These are phyloP conservation scores for Drosophila erecta DNA, from an alignment of 1,140 invertebrate species.

Conservation along the genomic window DNA sequence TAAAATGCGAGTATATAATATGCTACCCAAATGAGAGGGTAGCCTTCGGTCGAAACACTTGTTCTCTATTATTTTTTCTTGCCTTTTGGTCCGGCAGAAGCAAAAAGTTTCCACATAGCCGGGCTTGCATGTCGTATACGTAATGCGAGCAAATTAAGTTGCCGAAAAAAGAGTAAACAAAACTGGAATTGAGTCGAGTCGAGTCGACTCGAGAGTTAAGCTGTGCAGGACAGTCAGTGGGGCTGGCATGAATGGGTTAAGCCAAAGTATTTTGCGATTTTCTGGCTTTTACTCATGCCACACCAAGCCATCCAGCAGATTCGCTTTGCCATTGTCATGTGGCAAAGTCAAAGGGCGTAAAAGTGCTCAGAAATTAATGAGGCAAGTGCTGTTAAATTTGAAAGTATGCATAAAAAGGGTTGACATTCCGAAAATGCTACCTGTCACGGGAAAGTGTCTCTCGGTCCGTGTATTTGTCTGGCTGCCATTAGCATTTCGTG, in stretches of 20 bases:
- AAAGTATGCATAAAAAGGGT: slow-evolving; percentile 69
- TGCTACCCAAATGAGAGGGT: not conserved
- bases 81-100: slow-evolving; percentile 11
- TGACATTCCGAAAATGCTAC: slow-evolving; percentile 54
- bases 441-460: slow-evolving; percentile 36
- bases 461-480: slow-evolving; percentile 28
- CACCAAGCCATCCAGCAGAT: slow-evolving; percentile 4
- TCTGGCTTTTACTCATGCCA: slow-evolving; percentile 11
- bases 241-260: slow-evolving; percentile 12
- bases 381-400: slow-evolving; percentile 62
- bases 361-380: slow-evolving; percentile 72
- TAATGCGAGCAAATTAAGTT: slow-evolving; percentile 57
- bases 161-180: slow-evolving; percentile 38
- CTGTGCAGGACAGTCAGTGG: slow-evolving; percentile 21
- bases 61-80: not conserved
- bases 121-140: slow-evolving; percentile 64
- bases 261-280: slow-evolving; percentile 54
- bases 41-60: not conserved
- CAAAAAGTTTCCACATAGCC: slow-evolving; percentile 12
- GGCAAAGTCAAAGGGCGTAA: slow-evolving; percentile 50
- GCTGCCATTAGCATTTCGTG: slow-evolving; percentile 51
- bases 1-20: not conserved
- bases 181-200: slow-evolving; percentile 37
- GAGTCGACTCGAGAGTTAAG: slow-evolving; percentile 29
- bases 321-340: slow-evolving; percentile 41